Base-by-base conservation (phyloP, 2,113 vertebrate species). In the Trogon surrucura region DNA sequence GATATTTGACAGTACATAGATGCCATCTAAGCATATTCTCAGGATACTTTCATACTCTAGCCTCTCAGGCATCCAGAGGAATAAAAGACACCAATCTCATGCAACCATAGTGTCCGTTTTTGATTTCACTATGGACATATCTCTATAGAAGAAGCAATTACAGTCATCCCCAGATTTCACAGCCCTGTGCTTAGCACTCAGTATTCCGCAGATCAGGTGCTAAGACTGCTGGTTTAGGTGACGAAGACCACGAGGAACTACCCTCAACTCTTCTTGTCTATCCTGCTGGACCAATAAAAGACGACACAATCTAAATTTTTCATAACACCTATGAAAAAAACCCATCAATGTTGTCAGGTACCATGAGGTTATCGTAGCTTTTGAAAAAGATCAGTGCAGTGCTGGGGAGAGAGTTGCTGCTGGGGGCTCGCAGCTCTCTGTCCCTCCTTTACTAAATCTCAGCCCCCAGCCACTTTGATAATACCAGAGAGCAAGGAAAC, bases 51-150 rank as follows among this genome's bases (percentile, higher is more conserved):
- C 56, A 69, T 16, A 16, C 5, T 72, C 44, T 15, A 48, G 50
- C 38, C 26, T 91, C 27, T 65, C 54, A 50, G 20, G 58, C 38
- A 69, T 53, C 20, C 44, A 56, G 64, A 16, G 48, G 20, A 81
- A 64, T 57, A 94, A 89, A 64, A 23, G 48, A 54, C 48, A 82
- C n/a, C 53, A 80, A 19, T 26, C 32, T 15, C 38, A n/a, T 3
- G 8, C 17, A 75, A n/a, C 34, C 51, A 9, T 0, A 67, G 10
- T 16, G 7, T 9, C 18, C 3, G 0, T 16, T 89, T 91, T 60
- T 7, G 1, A 16, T 89, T 87, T 84, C 61, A 75, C 44, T 50
- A 53, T 5, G 45, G 44, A 74, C 25, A 16, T 41, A 36, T 16
- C 29, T 61, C 80, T 73, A 54, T 36, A 91, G 67, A 72, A 78